These are phyloP conservation scores for Notothenia coriiceps DNA, from an alignment of 2,113 vertebrate species.

Conservation along the genomic window DNA sequence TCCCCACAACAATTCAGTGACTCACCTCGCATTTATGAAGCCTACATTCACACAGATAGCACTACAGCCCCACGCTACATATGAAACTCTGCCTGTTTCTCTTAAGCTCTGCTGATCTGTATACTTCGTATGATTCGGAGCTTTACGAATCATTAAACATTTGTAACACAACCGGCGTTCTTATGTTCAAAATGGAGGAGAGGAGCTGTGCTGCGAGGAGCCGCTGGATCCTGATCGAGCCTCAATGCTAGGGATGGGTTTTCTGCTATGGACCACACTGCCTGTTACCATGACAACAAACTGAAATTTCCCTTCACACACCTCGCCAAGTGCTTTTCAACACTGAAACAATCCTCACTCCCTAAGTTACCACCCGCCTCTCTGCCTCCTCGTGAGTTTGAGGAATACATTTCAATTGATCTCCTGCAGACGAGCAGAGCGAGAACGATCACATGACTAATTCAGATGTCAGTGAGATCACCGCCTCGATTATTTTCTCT, in stretches of 20 bases:
- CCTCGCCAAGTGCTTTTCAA: conserved; percentile 78
- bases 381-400: conserved; percentile 54
- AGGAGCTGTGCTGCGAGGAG: conserved; percentile 58
- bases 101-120: conserved; percentile 47
- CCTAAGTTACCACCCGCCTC: conserved; percentile 46
- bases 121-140: conserved; percentile 34
- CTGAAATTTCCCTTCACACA: conserved; percentile 81
- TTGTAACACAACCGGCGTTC: conserved; percentile 46
- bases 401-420: conserved; percentile 64
- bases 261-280: conserved; percentile 79
- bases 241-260: conserved; percentile 70
- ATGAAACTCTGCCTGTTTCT: conserved; percentile 2
- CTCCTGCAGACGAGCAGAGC: conserved; percentile 44
- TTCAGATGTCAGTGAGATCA: conserved; percentile 54
- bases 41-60: conserved; percentile 27
- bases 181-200: conserved; percentile 71
- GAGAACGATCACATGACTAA: conserved; percentile 60
- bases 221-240: conserved; percentile 69
- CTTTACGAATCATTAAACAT: conserved; percentile 59
- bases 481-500: conserved; percentile 20
- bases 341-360: conserved; percentile 51
- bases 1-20: conserved; percentile 50
- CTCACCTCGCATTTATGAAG: conserved; percentile 34
- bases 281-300: conserved; percentile 89
- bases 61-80: conserved; percentile 14